A percentile compares a stretch with the other conserved stretches of the same genome.
phyloP scores from a whole-genome alignment of 2,888 invertebrate genomes.

The Idaea dimidiata region DNA sequence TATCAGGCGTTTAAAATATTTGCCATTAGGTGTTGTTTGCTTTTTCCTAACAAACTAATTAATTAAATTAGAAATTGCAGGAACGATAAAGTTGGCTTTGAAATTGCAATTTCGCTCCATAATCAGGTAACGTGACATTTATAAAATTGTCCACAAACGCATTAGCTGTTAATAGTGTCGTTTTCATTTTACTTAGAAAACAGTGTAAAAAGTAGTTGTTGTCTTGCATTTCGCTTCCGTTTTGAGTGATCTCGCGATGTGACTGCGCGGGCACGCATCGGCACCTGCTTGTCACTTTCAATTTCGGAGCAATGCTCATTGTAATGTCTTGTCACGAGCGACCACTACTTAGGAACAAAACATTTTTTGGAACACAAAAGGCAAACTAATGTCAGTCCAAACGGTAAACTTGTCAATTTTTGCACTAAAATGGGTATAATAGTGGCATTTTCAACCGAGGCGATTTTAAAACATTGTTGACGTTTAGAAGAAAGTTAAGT shows the following conservation, averaged over 20 bases:
- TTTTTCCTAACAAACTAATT: background rate
- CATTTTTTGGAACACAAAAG: slow-evolving; percentile 21
- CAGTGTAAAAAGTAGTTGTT: slow-evolving; percentile 2
- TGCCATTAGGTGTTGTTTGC: background rate
- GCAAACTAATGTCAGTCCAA: background rate
- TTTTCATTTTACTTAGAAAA: slow-evolving; percentile 5
- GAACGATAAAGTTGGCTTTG: background rate
- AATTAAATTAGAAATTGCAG: background rate
- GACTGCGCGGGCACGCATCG: slow-evolving; percentile 38
- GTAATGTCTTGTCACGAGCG: slow-evolving; percentile 3
- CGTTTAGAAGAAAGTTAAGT: background rate
- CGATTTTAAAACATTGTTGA: too few species aligned
- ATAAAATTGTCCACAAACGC: background rate
- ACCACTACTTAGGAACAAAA: slow-evolving; percentile 10
- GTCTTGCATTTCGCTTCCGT: slow-evolving; percentile 10
- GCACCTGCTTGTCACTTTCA: slow-evolving; percentile 54
- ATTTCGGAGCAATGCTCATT: slow-evolving; percentile 45
- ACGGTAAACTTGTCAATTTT: background rate
- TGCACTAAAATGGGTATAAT: background rate
- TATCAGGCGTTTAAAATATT: background rate
- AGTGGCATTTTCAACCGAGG: too few species aligned
- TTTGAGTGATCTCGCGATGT: slow-evolving; percentile 13
- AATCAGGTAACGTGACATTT: background rate
- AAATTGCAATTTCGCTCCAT: slow-evolving; percentile 4
- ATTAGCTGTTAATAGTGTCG: slow-evolving; percentile 2